Conservation (phyloP, 2,888 invertebrate species). For the Pollenia amentaria region DNA sequence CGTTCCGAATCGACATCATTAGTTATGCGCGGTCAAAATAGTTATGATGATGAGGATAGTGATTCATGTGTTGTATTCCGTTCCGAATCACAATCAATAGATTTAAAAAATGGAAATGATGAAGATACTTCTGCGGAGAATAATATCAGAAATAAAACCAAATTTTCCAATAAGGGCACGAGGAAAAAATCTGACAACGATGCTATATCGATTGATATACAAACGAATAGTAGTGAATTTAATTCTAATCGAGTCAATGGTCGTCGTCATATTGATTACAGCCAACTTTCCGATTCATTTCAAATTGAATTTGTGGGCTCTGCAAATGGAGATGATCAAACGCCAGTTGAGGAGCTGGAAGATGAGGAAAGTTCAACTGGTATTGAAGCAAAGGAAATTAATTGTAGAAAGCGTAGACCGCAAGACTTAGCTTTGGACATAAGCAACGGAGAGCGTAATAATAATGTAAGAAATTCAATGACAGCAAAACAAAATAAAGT, state of each 20-base stretch:
- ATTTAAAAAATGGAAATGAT: conserved; percentile 62
- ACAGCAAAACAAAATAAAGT: conserved; percentile 85
- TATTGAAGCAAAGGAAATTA: conserved; percentile 9
- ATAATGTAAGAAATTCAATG: conserved; percentile 65
- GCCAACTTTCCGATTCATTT: conserved; percentile 83
- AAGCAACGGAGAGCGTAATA: conserved; percentile 45
- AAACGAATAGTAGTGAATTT: conserved; percentile 79
- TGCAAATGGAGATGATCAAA: conserved; percentile 74
- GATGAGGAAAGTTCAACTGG: conserved; percentile 16
- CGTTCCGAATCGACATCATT: conserved; percentile 82
- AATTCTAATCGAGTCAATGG: conserved; percentile 23
- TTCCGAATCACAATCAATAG: conserved; percentile 81
- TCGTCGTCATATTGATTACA: conserved; percentile 79
- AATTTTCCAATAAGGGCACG: background rate
- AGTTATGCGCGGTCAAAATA: conserved; percentile 74
- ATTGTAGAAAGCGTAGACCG: conserved; percentile 78
- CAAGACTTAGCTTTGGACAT: conserved; percentile 72
- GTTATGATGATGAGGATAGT: conserved; percentile 79
- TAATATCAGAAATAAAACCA: conserved; percentile 33
- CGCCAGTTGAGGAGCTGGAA: background rate
- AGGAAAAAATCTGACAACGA: conserved; percentile 62
- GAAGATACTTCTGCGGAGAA: conserved; percentile 57
- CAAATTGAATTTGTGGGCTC: conserved; percentile 84
- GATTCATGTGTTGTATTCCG: conserved; percentile 83
- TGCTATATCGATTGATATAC: conserved; percentile 81